These are phyloP conservation scores for Mesembrinibis cayennensis DNA, from an alignment of 2,113 vertebrate species.

Conservation along the genomic window DNA sequence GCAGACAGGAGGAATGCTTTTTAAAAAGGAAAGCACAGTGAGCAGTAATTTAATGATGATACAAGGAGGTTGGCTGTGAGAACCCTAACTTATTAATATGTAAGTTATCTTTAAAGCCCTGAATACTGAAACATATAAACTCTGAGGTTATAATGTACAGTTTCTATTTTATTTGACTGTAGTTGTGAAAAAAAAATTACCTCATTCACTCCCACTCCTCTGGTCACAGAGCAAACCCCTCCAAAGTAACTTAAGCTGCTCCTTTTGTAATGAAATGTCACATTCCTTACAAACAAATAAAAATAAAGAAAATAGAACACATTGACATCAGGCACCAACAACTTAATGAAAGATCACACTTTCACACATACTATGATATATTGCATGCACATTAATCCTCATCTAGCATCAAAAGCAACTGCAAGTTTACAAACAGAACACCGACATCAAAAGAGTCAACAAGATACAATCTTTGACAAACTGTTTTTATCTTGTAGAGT, in stretches of 20 bases:
- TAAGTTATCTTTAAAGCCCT: background rate
- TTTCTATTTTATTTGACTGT: background rate
- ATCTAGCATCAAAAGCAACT: background rate
- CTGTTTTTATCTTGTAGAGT: background rate
- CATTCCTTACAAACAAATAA: conserved; percentile 79
- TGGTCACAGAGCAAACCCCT: conserved; percentile 89
- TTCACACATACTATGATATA: background rate
- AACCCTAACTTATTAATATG: background rate
- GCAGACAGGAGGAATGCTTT: background rate
- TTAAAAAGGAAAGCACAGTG: background rate
- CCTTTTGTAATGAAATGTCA: conserved; percentile 93
- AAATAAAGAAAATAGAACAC: background rate
- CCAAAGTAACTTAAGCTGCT: conserved; percentile 94
- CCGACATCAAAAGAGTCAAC: background rate
- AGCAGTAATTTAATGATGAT: background rate
- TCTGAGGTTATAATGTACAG: background rate
- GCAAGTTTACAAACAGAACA: background rate
- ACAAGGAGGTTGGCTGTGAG: background rate
- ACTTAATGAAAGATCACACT: background rate
- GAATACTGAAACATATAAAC: background rate
- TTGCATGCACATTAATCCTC: background rate
- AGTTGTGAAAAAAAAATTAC: conserved; percentile 69
- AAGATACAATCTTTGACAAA: background rate
- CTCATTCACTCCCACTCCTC: conserved; percentile 96
- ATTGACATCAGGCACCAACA: background rate